A percentile compares a stretch with the other conserved stretches of the same genome.
Conservation (phyloP, 2,888 invertebrate species). For the Aporophyla lueneburgensis region DNA sequence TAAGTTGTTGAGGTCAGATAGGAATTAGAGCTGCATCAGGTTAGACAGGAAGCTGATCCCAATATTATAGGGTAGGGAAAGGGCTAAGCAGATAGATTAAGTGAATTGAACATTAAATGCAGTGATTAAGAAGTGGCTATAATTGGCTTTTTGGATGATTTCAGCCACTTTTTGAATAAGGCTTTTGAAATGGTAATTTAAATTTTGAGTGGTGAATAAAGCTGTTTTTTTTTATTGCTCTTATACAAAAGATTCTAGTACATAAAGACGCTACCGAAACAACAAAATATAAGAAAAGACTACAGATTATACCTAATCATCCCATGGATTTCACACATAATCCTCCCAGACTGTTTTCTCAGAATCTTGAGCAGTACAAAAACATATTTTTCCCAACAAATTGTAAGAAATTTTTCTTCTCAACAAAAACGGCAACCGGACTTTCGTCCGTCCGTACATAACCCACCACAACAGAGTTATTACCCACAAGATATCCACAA, state of each 20-base stretch:
- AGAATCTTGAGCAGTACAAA: not conserved
- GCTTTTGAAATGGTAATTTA: not conserved
- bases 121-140: not conserved
- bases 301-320: not conserved
- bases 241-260: not conserved
- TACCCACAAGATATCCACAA: slow-evolving; percentile 79
- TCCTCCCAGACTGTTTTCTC: not conserved
- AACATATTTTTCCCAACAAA: not conserved
- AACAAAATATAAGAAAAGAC: not conserved
- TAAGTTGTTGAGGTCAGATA: not conserved
- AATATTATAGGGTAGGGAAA: not conserved
- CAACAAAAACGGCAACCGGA: slow-evolving; percentile 28
- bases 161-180: not conserved
- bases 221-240: not conserved
- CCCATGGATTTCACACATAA: not conserved
- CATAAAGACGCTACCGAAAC: too few relatives aligned
- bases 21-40: not conserved
- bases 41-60: not conserved
- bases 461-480: slow-evolving; percentile 75
- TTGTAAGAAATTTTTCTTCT: not conserved
- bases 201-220: not conserved
- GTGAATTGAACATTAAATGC: not conserved
- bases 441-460: slow-evolving; percentile 57
- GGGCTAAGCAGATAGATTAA: not conserved
- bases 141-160: not conserved